Evolutionary conservation across 64 coral and sea anemone species (phyloP).

Genomic region (Pachyseris speciosa): DNA sequence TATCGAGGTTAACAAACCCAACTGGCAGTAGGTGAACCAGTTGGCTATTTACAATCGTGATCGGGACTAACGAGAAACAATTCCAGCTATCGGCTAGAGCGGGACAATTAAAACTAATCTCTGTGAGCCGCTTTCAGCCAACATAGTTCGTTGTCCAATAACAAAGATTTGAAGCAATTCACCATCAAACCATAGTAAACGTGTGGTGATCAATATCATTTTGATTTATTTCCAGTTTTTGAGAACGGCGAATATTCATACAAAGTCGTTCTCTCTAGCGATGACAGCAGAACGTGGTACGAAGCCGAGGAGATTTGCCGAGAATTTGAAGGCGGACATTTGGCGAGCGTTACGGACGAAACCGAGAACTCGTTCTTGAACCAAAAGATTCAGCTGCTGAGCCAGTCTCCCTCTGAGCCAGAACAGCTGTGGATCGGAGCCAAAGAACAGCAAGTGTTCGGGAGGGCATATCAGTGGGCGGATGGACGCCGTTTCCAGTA

Average conservation of each 20-base stretch:
- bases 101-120: too few relatives aligned
- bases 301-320: constrained; percentile 65
- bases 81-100: too few relatives aligned
- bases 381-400: constrained; percentile 43
- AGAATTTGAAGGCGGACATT: constrained; percentile 57
- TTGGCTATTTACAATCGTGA: too few relatives aligned
- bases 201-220: neutral
- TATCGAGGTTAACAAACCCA: too few relatives aligned
- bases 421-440: constrained; percentile 55
- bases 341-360: constrained; percentile 53
- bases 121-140: too few relatives aligned
- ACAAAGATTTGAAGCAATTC: too few relatives aligned
- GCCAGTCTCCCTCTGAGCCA: neutral
- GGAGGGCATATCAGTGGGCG: constrained; percentile 10
- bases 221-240: constrained; percentile 39
- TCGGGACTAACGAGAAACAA: too few relatives aligned
- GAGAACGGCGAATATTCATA: constrained; percentile 61
- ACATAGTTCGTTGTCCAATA: too few relatives aligned
- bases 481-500: neutral
- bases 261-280: constrained; percentile 51
- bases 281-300: constrained; percentile 72
- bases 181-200: too few relatives aligned
- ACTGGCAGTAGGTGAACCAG: too few relatives aligned
- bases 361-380: constrained; percentile 53
- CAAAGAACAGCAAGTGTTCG: neutral